These are phyloP conservation scores for Rhagoletis zephyria DNA, from an alignment of 1,140 invertebrate species.

Conservation along the genomic window DNA sequence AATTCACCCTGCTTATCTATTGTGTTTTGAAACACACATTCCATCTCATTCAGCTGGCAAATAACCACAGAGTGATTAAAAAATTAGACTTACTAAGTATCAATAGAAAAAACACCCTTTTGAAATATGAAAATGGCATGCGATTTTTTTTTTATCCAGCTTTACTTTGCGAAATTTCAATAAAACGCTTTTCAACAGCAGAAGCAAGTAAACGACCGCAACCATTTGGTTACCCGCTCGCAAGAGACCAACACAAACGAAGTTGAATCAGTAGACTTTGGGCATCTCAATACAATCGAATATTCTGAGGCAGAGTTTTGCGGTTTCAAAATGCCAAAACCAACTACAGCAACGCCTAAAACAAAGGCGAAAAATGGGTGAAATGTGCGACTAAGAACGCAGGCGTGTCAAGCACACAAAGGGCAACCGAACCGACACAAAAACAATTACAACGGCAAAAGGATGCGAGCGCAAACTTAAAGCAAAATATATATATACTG, in stretches of 20 bases:
- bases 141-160: too few relatives aligned
- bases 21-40: too few relatives aligned
- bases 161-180: too few relatives aligned
- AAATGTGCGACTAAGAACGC: neutral
- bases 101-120: too few relatives aligned
- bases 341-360: neutral
- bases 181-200: neutral
- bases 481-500: neutral
- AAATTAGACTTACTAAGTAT: too few relatives aligned
- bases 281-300: constrained; percentile 30
- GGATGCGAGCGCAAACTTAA: neutral
- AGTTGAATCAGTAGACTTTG: neutral
- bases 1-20: too few relatives aligned
- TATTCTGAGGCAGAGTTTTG: constrained; percentile 33
- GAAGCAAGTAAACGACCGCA: neutral
- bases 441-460: neutral
- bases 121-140: too few relatives aligned
- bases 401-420: constrained; percentile 33
- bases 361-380: neutral
- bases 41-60: too few relatives aligned
- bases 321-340: neutral
- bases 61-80: too few relatives aligned
- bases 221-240: neutral
- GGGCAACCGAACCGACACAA: neutral
- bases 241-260: neutral